Evolutionary conservation across 2,888 invertebrate species (phyloP), one percentile per base, ranked within the genome.

Genomic region (Agrotis exclamationis): DNA sequence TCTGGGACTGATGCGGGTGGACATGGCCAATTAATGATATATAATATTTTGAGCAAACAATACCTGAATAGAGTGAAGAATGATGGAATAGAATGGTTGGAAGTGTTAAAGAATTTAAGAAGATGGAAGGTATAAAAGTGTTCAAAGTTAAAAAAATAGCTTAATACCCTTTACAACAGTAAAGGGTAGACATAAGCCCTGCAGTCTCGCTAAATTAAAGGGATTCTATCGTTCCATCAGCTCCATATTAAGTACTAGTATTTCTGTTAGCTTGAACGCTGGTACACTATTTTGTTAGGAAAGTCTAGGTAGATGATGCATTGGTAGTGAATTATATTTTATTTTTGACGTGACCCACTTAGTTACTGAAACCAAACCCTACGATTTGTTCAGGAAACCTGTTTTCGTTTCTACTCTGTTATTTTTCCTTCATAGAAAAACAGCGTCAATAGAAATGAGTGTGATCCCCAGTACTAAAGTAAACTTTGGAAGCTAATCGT

Each of bases 11-110:
- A 82, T 84, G 86, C 80, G 86, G 88, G 76, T 83, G 81, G 86
- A 85, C 87, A 87, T 81, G 90, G 86, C 92, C 93, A 94, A 94
- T 94, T 94, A 94, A 89, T 59, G 63, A 75, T 65, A 53, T 71
- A n/a, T n/a, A n/a, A n/a, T n/a, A 68, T 60, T 67, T 73, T 57
- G 24, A 22, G 13, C 33, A 22, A 45, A 59, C 9, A 69, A 44
- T 59, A 70, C 51, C 63, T 67, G 50, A 64, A 70, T 67, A 59
- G 33, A 59, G 14, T 54, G n/a, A n/a, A n/a, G n/a, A n/a, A n/a
- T n/a, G n/a, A n/a, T n/a, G n/a, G 50, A 64, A 70, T 67, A 59
- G 33, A 59, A 13, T 54, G 54, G 24, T 51, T 9, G 16, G 6
- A 58, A 53, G 39, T 76, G 58, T 54, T 59, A 63, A 51, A 70